Conservation (phyloP, 2,888 invertebrate genomes). For the Latheticus oryzae region DNA sequence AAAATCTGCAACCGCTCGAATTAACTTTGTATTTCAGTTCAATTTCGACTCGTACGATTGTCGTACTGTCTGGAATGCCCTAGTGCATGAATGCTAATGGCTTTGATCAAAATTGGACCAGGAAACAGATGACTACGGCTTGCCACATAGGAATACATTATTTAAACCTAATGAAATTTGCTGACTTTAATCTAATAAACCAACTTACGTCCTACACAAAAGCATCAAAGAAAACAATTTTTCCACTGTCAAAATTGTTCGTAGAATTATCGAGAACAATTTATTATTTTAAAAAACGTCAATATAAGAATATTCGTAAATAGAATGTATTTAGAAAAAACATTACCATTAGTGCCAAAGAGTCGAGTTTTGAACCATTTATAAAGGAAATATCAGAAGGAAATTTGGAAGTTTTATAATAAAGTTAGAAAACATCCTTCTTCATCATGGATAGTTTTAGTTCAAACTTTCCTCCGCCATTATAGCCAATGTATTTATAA, state of each 20-base stretch:
- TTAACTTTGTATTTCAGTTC: constrained; percentile 18
- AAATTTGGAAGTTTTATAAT: constrained; percentile 12
- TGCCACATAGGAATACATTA: constrained; percentile 5
- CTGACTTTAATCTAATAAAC: constrained; percentile 4
- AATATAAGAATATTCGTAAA: no score
- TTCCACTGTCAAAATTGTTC: no score
- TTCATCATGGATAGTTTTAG: constrained; percentile 5
- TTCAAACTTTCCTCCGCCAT: constrained; percentile 7
- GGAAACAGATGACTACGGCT: constrained; percentile 2
- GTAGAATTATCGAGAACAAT: no score
- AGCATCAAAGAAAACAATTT: no score
- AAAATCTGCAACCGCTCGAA: constrained; percentile 14
- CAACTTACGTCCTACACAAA: not conserved
- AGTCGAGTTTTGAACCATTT: constrained; percentile 2
- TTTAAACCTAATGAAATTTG: constrained; percentile 16
- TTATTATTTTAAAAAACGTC: no score
- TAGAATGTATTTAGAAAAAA: no score
- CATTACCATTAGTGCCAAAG: no score
- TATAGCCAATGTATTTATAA: constrained; percentile 6
- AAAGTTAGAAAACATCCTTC: constrained; percentile 14
- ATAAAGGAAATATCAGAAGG: constrained; percentile 4
- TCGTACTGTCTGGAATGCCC: constrained; percentile 12
- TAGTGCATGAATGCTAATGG: constrained; percentile 23
- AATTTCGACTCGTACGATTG: constrained; percentile 19
- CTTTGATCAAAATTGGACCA: constrained; percentile 19